These are phyloP conservation scores for Mythimna albipuncta DNA, from an alignment of 2,888 invertebrate species.

Conservation along the genomic window DNA sequence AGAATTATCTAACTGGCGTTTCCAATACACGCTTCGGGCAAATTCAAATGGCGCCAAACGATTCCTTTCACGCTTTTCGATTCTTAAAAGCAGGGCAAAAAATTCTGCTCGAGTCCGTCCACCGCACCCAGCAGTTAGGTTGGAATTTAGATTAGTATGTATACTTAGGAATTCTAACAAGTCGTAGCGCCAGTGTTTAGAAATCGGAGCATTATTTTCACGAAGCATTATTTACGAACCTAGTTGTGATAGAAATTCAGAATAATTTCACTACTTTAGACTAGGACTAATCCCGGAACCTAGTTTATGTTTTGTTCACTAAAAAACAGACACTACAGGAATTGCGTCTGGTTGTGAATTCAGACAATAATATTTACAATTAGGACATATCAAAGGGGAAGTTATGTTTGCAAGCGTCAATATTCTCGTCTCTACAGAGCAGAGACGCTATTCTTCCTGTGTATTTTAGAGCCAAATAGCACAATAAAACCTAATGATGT, in stretches of 20 bases:
- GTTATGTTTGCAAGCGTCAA: conserved; percentile 8
- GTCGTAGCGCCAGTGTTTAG: conserved; percentile 26
- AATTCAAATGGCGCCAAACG: conserved; percentile 54
- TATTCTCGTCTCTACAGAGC: conserved; percentile 4
- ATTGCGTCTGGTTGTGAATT: conserved; percentile 9
- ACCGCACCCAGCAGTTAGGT: conserved; percentile 35
- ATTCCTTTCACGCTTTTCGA: conserved; percentile 55
- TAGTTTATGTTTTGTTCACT: neutral
- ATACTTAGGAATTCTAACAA: conserved; percentile 47
- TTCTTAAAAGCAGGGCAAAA: conserved; percentile 40
- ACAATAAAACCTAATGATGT: neutral
- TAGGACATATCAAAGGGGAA: conserved; percentile 26
- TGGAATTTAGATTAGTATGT: conserved; percentile 52
- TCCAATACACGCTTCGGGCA: conserved; percentile 57
- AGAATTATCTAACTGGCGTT: conserved; percentile 81
- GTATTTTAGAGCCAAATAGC: neutral
- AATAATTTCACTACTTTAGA: neutral
- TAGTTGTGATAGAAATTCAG: neutral
- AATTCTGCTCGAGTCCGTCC: conserved; percentile 37
- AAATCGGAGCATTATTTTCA: conserved; percentile 31
- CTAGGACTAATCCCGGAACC: neutral
- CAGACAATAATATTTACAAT: conserved; percentile 34
- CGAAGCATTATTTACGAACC: conserved; percentile 16
- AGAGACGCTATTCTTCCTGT: conserved; percentile 1
- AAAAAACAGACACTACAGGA: conserved; percentile 20